Conservation (phyloP, 2,113 vertebrate species). For the Salvator merianae region DNA sequence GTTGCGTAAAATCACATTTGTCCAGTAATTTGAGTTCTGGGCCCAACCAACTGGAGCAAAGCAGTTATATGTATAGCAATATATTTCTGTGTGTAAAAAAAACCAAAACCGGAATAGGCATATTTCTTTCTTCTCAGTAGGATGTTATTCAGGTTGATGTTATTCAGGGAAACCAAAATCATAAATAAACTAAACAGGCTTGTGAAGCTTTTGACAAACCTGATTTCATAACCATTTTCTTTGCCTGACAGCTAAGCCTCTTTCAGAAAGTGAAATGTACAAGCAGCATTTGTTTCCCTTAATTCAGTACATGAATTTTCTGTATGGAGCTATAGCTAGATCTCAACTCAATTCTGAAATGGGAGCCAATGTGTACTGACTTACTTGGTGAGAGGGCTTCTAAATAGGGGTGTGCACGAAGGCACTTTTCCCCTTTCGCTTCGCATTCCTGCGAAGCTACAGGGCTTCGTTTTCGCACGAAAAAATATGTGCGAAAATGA, state of each 20-base stretch:
- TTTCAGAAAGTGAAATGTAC: conserved; percentile 6
- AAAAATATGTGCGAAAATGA: no score
- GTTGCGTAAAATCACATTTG: not conserved
- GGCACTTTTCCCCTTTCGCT: no score
- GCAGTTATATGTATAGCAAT: not conserved
- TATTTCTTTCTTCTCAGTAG: not conserved
- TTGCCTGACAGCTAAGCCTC: conserved; percentile 3
- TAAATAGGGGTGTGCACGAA: no score
- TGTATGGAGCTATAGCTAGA: not conserved
- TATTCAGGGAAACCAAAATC: conserved; percentile 15
- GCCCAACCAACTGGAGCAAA: not conserved
- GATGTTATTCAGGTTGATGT: conserved; percentile 4
- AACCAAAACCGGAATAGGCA: not conserved
- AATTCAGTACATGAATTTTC: conserved; percentile 12
- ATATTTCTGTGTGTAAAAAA: not conserved
- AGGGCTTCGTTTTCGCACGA: no score
- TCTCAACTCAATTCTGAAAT: not conserved
- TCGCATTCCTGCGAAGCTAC: no score
- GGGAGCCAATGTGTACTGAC: not conserved
- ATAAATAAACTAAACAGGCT: conserved; percentile 24
- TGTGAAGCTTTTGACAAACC: not conserved
- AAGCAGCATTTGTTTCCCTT: not conserved
- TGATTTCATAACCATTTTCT: conserved; percentile 11
- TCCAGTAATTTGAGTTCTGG: not conserved
- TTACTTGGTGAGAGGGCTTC: not conserved